These are phyloP conservation scores for Kuschelorhynchus macadamiae DNA, from an alignment of 2,888 invertebrate genomes.

Conservation along the genomic window DNA sequence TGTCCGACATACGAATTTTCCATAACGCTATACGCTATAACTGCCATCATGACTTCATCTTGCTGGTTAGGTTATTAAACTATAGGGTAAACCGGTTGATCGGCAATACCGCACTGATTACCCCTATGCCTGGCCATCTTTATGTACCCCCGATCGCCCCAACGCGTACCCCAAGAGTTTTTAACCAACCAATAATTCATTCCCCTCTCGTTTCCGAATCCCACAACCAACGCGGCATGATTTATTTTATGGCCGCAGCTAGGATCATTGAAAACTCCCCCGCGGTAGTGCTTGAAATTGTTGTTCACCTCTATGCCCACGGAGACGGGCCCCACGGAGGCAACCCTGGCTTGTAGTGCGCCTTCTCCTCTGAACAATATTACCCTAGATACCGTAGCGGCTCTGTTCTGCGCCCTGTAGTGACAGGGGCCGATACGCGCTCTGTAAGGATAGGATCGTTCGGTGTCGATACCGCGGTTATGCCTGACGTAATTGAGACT, in stretches of 20 bases:
- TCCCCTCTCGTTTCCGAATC: constrained; percentile 74
- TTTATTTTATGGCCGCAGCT: constrained; percentile 81
- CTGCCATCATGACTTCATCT: too few species aligned
- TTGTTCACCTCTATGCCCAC: constrained; percentile 36
- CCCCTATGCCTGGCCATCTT: constrained; percentile 86
- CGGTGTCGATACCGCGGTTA: constrained; percentile 85
- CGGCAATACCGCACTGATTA: constrained; percentile 90
- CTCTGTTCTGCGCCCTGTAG: constrained; percentile 76
- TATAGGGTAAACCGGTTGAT: constrained; percentile 71
- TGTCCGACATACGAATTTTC: too few species aligned
- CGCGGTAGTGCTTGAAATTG: constrained; percentile 41
- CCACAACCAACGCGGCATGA: constrained; percentile 85
- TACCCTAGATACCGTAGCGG: constrained; percentile 85
- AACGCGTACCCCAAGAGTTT: constrained; percentile 82
- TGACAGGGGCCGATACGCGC: constrained; percentile 80
- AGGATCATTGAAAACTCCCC: constrained; percentile 72
- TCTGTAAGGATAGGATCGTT: constrained; percentile 88
- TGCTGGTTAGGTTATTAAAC: too few species aligned
- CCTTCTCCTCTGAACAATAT: constrained; percentile 73
- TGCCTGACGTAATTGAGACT: constrained; percentile 87
- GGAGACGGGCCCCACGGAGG: constrained; percentile 42
- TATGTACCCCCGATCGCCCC: constrained; percentile 90
- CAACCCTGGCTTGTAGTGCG: constrained; percentile 35
- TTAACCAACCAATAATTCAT: constrained; percentile 75
- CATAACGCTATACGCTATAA: too few species aligned